Percentiles rank a stretch among this genome's conserved stretches.
These are phyloP conservation scores for Hippoglossus stenolepis DNA, from an alignment of 2,113 vertebrate genomes.

Conservation along the genomic window DNA sequence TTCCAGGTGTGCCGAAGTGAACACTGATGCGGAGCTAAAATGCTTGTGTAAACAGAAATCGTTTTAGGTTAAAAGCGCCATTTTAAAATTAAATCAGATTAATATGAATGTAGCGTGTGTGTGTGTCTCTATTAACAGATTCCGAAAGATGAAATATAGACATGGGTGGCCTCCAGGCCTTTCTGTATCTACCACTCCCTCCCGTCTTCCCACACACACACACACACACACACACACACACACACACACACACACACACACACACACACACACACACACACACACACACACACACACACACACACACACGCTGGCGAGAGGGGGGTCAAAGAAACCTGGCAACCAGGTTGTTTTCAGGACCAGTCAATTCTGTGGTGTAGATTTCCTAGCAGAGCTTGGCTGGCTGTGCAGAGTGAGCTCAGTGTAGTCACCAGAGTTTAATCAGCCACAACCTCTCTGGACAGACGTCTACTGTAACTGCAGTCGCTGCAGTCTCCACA, in stretches of 20 bases:
- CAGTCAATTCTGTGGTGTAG: constrained; percentile 51
- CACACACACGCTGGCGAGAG: constrained; percentile 54
- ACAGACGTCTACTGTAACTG: constrained; percentile 61
- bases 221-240: constrained; percentile 38
- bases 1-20: too few relatives aligned
- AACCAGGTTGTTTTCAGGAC: constrained; percentile 47
- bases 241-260: constrained; percentile 39
- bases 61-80: too few relatives aligned
- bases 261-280: constrained; percentile 46
- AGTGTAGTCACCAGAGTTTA: constrained; percentile 61
- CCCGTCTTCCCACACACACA: constrained; percentile 22
- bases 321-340: constrained; percentile 60
- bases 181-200: constrained; percentile 5
- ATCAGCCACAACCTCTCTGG: constrained; percentile 55
- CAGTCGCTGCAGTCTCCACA: constrained; percentile 13
- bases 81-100: too few relatives aligned
- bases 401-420: constrained; percentile 52
- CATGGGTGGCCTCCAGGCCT: constrained; percentile 43
- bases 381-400: constrained; percentile 70
- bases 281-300: constrained; percentile 42
- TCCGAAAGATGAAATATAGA: constrained; percentile 26
- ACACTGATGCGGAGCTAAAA: too few relatives aligned
- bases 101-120: too few relatives aligned
- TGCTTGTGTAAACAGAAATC: too few relatives aligned
- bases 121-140: neutral